Conservation (phyloP, 2,888 invertebrate species). For the Tetrapedia diversipes region DNA sequence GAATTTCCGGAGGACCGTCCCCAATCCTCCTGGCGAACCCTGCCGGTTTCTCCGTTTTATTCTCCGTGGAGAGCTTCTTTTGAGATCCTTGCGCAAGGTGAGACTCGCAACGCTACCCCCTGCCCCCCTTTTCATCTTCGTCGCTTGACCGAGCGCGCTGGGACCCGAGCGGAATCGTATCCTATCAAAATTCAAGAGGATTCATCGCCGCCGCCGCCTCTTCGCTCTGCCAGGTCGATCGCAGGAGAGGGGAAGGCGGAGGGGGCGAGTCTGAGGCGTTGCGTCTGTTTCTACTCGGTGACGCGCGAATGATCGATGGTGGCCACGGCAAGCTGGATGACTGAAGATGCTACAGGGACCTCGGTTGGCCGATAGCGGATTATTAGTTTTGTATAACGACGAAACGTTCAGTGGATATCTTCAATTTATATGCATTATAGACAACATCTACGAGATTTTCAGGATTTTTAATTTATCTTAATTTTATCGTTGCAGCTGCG, state of each 20-base stretch:
- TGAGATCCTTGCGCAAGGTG: conserved; percentile 30
- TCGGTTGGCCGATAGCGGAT: too few species aligned
- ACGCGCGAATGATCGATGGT: conserved; percentile 11
- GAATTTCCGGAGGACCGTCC: conserved; percentile 60
- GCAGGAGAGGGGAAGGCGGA: neutral
- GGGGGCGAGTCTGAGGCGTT: neutral
- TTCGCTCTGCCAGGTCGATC: neutral
- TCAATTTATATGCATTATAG: too few species aligned
- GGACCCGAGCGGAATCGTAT: conserved; percentile 50
- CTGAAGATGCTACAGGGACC: too few species aligned
- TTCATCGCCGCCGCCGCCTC: conserved; percentile 24
- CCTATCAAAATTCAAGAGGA: conserved; percentile 51
- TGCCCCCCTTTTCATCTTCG: conserved; percentile 37
- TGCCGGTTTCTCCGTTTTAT: neutral
- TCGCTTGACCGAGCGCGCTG: conserved; percentile 39
- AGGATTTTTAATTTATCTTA: too few species aligned
- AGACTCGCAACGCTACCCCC: conserved; percentile 41
- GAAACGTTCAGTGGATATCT: neutral
- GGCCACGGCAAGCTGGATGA: neutral
- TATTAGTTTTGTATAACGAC: neutral
- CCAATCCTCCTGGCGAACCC: conserved; percentile 38
- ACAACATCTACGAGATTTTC: too few species aligned
- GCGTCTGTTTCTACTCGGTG: conserved; percentile 4
- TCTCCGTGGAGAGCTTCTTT: conserved; percentile 11
- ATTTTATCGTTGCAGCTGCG: too few species aligned